Evolutionary conservation across 2,113 vertebrate genomes (phyloP).

Genomic region (Eublepharis macularius): DNA sequence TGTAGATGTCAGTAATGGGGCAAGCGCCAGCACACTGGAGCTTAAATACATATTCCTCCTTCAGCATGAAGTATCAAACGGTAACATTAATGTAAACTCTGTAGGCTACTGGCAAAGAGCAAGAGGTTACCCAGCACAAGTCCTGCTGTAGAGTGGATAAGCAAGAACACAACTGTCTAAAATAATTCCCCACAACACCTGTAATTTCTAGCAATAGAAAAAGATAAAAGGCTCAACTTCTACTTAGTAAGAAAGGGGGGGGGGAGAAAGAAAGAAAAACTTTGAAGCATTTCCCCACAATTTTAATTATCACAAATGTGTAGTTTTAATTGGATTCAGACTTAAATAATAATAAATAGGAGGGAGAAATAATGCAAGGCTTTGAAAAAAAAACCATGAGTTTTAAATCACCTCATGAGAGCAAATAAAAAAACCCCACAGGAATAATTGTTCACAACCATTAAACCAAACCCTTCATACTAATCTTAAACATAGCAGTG

Average conservation of each 20-base stretch:
- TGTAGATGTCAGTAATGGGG: background rate
- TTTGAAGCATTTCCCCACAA: constrained; percentile 55
- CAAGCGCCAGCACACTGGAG: constrained; percentile 3
- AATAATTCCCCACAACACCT: background rate
- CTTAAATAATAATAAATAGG: constrained; percentile 76
- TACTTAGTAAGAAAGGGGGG: constrained; percentile 31
- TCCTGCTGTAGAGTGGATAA: background rate
- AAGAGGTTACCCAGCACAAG: background rate
- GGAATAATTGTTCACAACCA: constrained; percentile 79
- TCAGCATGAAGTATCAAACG: background rate
- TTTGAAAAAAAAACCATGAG: constrained; percentile 66
- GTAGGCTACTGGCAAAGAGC: background rate
- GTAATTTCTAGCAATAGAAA: constrained; percentile 18
- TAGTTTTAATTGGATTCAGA: constrained; percentile 58
- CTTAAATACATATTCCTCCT: background rate
- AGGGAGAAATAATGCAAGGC: constrained; percentile 76
- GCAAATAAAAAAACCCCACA: constrained; percentile 64
- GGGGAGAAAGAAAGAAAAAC: constrained; percentile 19
- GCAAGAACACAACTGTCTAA: background rate
- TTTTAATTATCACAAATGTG: constrained; percentile 67
- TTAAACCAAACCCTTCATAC: constrained; percentile 81
- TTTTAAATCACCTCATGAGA: constrained; percentile 80
- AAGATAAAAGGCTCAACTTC: constrained; percentile 14
- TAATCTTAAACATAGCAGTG: constrained; percentile 73
- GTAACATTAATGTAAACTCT: background rate